Evolutionary conservation across 2,113 vertebrate species (phyloP), one percentile per base, ranked within the genome.

Genomic region (Seriola rivoliana): DNA sequence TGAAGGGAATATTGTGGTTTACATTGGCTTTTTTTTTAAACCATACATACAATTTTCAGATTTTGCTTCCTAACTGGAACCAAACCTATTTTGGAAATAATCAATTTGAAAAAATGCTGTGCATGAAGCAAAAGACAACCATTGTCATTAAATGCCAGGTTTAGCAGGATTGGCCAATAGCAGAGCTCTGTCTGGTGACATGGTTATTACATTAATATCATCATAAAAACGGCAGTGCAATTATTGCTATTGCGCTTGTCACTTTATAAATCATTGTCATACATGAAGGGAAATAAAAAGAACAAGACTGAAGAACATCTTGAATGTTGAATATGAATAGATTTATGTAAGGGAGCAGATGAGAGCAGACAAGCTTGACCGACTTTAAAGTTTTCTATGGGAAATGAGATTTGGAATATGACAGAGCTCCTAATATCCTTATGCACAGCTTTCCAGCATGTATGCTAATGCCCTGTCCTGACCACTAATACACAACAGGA

Each of bases 331-430:
- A 78, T 67, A 77, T 87, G 65, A 80, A 76, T 60, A 34, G 80
- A 84, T 84, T 89, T 75, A 84, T 79, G 81, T 29, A 80, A 82
- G 59, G 40, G n/a, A 77, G 75, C 46, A 69, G 79, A 77, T 74
- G 60, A 72, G 66, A 13, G 54, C 60, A 75, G 90, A 88, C 80
- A 84, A 89, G 90, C 89, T 73, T 84, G 72, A 89, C 63, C 19
- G 64, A 77, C 76, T 89, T 91, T 55, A 68, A 83, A 76, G 76
- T 83, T 91, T 90, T 83, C 78, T 64, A 72, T 73, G 84, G 83
- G 79, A 92, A 92, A 93, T 89, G 74, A 87, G 75, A 91, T 89
- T 86, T 82, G 76, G 82, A 85, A 88, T 86, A 75, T 90, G 90
- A 87, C 84, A 86, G 76, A 85, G 29, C 55, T 85, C 55, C 58